phyloP scores from a whole-genome alignment of 2,797 vertebrate genomes.

The Danio tinwini region DNA sequence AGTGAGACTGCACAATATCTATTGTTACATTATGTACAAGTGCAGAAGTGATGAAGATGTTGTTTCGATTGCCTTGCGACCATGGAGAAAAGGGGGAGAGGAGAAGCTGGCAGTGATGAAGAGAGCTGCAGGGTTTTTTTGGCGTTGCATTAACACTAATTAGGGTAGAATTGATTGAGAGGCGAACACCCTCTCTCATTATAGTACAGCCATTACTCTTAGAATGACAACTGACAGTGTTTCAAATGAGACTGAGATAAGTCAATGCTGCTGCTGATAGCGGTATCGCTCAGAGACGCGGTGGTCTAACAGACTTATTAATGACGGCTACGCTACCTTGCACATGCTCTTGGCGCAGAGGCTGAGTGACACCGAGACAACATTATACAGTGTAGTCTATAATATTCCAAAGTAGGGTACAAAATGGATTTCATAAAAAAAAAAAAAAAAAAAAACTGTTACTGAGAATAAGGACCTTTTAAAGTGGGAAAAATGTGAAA shows the following conservation, averaged over 20 bases:
- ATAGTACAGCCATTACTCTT: constrained; percentile 58
- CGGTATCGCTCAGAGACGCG: constrained; percentile 9
- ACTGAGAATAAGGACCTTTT: too few species aligned
- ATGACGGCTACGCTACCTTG: neutral
- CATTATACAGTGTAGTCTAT: neutral
- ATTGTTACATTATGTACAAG: constrained; percentile 34
- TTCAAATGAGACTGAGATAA: constrained; percentile 48
- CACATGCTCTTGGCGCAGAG: neutral
- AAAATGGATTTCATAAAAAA: neutral
- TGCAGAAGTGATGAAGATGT: constrained; percentile 41
- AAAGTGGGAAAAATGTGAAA: too few species aligned
- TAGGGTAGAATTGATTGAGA: constrained; percentile 64
- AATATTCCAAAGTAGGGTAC: neutral
- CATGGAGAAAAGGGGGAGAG: constrained; percentile 19
- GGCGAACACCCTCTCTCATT: constrained; percentile 51
- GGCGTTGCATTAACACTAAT: constrained; percentile 67
- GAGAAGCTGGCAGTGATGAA: constrained; percentile 52
- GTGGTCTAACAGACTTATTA: constrained; percentile 16
- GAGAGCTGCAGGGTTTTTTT: constrained; percentile 37
- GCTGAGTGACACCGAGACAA: neutral
- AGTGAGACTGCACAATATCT: constrained; percentile 22
- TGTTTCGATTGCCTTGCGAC: constrained; percentile 38
- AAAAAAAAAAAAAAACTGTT: neutral
- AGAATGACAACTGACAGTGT: constrained; percentile 51
- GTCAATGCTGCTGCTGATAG: constrained; percentile 51